Percentiles rank a stretch among this genome's conserved stretches.
Conservation (phyloP, 2,797 vertebrate species). For the Tragelaphus eurycerus region DNA sequence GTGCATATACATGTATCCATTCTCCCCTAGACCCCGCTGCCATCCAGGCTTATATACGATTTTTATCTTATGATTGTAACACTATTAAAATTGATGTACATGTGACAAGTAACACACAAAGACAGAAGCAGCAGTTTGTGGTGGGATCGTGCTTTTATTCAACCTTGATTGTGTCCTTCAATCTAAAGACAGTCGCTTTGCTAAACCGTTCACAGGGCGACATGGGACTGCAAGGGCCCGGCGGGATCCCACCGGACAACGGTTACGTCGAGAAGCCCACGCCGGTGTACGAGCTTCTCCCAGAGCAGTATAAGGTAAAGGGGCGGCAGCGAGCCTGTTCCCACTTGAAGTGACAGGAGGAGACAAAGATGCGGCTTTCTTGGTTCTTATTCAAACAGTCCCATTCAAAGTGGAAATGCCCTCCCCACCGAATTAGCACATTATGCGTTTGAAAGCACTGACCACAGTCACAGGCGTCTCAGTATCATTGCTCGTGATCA, state of each 20-base stretch:
- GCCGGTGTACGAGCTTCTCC: background rate
- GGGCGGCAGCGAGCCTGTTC: background rate
- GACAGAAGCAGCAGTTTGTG: background rate
- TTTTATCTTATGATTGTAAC: background rate
- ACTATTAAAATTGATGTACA: background rate
- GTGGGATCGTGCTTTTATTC: background rate
- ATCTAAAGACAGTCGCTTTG: background rate
- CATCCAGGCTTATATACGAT: background rate
- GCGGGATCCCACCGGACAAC: conserved; percentile 76
- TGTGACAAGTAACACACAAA: background rate
- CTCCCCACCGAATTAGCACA: background rate
- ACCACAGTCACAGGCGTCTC: rapidly evolving
- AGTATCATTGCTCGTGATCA: rapidly evolving
- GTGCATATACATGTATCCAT: rapidly evolving
- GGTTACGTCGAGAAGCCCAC: background rate
- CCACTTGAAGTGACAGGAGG: background rate
- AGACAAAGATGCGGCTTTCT: background rate
- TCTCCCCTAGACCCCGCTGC: background rate
- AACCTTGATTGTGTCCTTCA: background rate
- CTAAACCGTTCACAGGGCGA: conserved; percentile 82
- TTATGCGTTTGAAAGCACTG: rapidly evolving
- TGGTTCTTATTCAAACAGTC: background rate
- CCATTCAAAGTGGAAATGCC: background rate
- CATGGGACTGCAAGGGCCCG: conserved; percentile 81
- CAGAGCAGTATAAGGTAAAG: conserved; percentile 82